Conservation (phyloP, 1,140 invertebrate species). For the Rhyzopertha dominica region DNA sequence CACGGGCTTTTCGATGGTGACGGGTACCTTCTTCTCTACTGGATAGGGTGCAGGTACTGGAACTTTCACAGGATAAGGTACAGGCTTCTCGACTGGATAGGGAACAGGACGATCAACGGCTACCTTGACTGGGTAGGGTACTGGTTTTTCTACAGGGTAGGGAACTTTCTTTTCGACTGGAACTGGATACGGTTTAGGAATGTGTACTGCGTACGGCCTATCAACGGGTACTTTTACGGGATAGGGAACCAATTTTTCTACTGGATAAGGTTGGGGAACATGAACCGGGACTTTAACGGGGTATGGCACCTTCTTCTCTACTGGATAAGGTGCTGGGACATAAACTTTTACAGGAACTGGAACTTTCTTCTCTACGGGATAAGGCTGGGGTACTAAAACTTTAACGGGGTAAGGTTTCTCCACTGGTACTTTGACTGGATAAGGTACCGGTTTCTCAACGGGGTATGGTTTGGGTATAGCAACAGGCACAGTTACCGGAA, state of each 20-base stretch:
- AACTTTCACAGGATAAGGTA: slow-evolving; percentile 57
- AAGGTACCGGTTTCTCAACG: slow-evolving; percentile 67
- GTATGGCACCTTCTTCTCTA: slow-evolving; percentile 59
- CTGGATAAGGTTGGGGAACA: slow-evolving; percentile 56
- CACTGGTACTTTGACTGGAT: slow-evolving; percentile 65
- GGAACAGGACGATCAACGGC: slow-evolving; percentile 56
- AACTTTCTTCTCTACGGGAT: slow-evolving; percentile 61
- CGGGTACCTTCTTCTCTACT: slow-evolving; percentile 52
- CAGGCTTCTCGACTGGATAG: slow-evolving; percentile 56
- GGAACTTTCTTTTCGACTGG: slow-evolving; percentile 46
- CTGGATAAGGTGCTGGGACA: slow-evolving; percentile 58
- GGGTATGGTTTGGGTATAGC: slow-evolving; percentile 63
- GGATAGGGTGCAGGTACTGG: slow-evolving; percentile 53
- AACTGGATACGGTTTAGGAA: slow-evolving; percentile 43
- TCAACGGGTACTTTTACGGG: slow-evolving; percentile 59
- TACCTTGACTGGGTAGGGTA: slow-evolving; percentile 49
- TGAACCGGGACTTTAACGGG: slow-evolving; percentile 56
- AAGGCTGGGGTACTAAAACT: slow-evolving; percentile 61
- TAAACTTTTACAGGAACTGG: slow-evolving; percentile 59
- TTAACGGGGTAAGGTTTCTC: slow-evolving; percentile 61
- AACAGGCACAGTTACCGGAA: slow-evolving; percentile 55
- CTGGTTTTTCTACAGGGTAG: slow-evolving; percentile 48
- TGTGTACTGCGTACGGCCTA: slow-evolving; percentile 54
- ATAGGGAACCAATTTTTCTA: slow-evolving; percentile 54
- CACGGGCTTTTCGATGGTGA: slow-evolving; percentile 60